Base-by-base conservation (phyloP, 1,140 invertebrate genomes). In the Philopotamus ludificatus region DNA sequence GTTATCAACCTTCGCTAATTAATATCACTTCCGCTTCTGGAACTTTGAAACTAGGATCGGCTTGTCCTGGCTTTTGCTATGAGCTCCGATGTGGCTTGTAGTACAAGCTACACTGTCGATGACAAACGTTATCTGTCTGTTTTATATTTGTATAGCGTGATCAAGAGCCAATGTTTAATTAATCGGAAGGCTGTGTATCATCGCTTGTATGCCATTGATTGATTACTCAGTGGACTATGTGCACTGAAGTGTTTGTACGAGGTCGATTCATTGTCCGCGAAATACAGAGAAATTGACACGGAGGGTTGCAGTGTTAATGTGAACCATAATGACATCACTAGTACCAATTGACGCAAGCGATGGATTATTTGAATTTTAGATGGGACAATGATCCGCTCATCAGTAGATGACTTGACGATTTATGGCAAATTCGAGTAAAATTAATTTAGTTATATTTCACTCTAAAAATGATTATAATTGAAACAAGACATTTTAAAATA, bases 61-160 rank as follows among this genome's bases (percentile, higher is more conserved):
- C 12, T 42, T 7, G 41, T 18, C 20, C 28, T n/a, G 21, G 39
- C 51, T n/a, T 15, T 39, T 57, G 54, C 39, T 39, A n/a, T 57
- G 54, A 20, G n/a, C 20, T n/a, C n/a, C n/a, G n/a, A n/a, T n/a
- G n/a, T n/a, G 34, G 54, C 34, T 39, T 22, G 28, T 42, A 4
- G 54, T 57, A 28, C 54, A 42, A 28, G 39, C 42, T 28, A 39
- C 34, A 57, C 54, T 42, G 54, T n/a, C 54, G 21, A 42, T n/a
- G 12, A 39, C 54, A 57, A 57, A 57, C 54, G 42, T 42, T 57
- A 15, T 8, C n/a, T 12, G 54, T 57, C 54, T 42, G 54, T 22
- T 57, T 22, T 57, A 57, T 57, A 57, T 57, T 57, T 57, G 23
- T 57, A 57, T 41, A 57, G 34, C 15, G 22, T 22, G 21, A n/a